phyloP scores from a whole-genome alignment of 2,797 vertebrate species.

The Spinibarbus caldwelli region DNA sequence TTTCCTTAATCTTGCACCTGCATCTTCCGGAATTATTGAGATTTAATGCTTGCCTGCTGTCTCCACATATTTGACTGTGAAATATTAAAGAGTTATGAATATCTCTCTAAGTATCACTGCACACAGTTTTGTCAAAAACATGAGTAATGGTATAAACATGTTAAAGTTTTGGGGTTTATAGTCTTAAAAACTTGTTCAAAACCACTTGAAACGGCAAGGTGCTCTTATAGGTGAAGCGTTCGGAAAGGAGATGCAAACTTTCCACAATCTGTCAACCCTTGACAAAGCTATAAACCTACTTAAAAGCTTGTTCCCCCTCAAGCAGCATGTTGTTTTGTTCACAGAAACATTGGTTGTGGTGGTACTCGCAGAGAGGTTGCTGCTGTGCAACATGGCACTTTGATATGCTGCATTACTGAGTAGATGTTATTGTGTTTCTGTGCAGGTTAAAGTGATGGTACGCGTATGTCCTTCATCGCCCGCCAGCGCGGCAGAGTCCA shows the following conservation, averaged over 20 bases:
- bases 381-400: conserved; percentile 8
- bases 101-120: conserved; percentile 22
- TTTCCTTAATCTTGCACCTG: conserved; percentile 31
- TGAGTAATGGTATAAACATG: not conserved
- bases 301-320: conserved; percentile 4
- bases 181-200: conserved; percentile 32
- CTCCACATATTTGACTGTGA: conserved; percentile 12
- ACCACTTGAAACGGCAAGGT: conserved; percentile 7
- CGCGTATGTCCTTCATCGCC: conserved; percentile 88
- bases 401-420: not conserved
- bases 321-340: conserved; percentile 28
- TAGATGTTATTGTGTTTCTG: conserved; percentile 25
- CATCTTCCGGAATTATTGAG: conserved; percentile 14
- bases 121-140: conserved; percentile 1
- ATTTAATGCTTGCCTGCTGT: conserved; percentile 12
- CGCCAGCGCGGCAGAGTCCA: conserved; percentile 87
- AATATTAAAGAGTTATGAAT: conserved; percentile 24
- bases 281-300: conserved; percentile 9
- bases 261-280: not conserved
- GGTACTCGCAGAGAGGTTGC: not conserved
- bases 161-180: not conserved
- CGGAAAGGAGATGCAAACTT: not conserved
- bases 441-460: conserved; percentile 98
- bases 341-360: not conserved
- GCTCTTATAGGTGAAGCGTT: not conserved